These are phyloP conservation scores for Pagetopsis macropterus DNA, from an alignment of 2,797 vertebrate species.

Conservation along the genomic window DNA sequence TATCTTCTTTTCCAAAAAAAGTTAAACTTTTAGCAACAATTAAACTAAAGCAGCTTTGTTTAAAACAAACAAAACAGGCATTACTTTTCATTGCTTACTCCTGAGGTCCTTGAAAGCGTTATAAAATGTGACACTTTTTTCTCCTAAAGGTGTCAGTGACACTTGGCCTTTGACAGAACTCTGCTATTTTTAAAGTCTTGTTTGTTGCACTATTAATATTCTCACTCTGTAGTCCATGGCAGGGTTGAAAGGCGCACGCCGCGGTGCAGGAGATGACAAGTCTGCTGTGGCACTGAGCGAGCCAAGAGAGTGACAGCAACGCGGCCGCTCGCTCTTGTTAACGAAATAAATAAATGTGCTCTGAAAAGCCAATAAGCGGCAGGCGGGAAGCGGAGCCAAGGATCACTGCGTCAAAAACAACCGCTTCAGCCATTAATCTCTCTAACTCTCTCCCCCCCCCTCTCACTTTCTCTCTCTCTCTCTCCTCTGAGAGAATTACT, in stretches of 20 bases:
- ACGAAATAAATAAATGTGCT: slow-evolving; percentile 85
- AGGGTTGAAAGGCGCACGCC: slow-evolving; percentile 76
- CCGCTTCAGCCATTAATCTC: slow-evolving; percentile 82
- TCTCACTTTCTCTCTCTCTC: slow-evolving; percentile 46
- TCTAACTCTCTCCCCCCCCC: slow-evolving; percentile 70
- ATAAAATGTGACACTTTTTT: slow-evolving; percentile 28
- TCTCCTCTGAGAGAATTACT: slow-evolving; percentile 82
- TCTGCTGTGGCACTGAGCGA: slow-evolving; percentile 66
- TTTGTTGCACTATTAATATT: slow-evolving; percentile 78
- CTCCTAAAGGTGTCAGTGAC: slow-evolving; percentile 52
- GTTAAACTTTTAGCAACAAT: background rate
- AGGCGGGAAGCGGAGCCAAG: slow-evolving; percentile 78
- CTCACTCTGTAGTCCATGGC: slow-evolving; percentile 64
- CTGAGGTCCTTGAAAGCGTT: slow-evolving; percentile 23
- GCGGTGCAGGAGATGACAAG: slow-evolving; percentile 77
- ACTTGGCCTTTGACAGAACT: slow-evolving; percentile 62
- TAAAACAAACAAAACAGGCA: background rate
- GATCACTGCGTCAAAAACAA: slow-evolving; percentile 82
- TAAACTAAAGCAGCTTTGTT: background rate
- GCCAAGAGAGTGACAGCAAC: slow-evolving; percentile 82
- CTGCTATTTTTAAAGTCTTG: slow-evolving; percentile 74
- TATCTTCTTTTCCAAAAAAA: background rate
- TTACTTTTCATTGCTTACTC: background rate
- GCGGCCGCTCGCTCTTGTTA: slow-evolving; percentile 79
- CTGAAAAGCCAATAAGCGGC: slow-evolving; percentile 84